Base-by-base conservation (phyloP, 35 echinoderm and acorn worm species). In the Lytechinus variegatus region DNA sequence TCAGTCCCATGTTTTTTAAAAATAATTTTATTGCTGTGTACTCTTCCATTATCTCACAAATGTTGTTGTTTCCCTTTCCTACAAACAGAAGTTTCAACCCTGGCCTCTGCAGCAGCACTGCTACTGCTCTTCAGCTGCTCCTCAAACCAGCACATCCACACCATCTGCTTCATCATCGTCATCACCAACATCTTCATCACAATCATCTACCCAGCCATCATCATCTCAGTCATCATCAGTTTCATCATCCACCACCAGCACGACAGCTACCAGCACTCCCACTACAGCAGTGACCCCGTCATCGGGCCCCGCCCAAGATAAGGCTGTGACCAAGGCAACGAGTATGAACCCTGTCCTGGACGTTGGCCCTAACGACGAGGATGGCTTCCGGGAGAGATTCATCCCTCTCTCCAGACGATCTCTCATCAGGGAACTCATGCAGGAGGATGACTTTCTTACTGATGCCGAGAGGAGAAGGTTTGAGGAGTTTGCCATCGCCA, bases 351-450 rank as follows among this genome's bases (percentile, higher is more conserved):
- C 98, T 57, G 96, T 87, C 9, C 66, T 99, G 52, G 96, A 95
- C 8, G 51, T 98, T 52, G 96, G 95, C 57, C 88, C 96, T 1
- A 54, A 93, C 53, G 97, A 98, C 51, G 96, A 98, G 51, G 97
- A 99, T 28, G 87, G 96, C 19, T 96, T 96, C 86, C 87, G 95
- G 27, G 98, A 99, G 91, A 94, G 95, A 2, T 99, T 99, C 94
- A 99, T 99, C 94, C 98, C 98, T 6, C 97, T 99, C 88, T 99
- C 98, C 53, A 95, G 98, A 58, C 94, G 97, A 19, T 98, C 96
- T 52, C 87, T 99, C 89, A 94, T 98, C 28, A 88, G 96, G 56
- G 93, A 98, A 24, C 89, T 99, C 16, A 98, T 98, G 91, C 96
- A 99, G 89, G 97, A 98, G 53, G 97, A 99, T 9, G 86, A 94